Evolutionary conservation across 2,888 invertebrate species (phyloP), one percentile per base, ranked within the genome.

Genomic region (Leucophora obtusa): DNA sequence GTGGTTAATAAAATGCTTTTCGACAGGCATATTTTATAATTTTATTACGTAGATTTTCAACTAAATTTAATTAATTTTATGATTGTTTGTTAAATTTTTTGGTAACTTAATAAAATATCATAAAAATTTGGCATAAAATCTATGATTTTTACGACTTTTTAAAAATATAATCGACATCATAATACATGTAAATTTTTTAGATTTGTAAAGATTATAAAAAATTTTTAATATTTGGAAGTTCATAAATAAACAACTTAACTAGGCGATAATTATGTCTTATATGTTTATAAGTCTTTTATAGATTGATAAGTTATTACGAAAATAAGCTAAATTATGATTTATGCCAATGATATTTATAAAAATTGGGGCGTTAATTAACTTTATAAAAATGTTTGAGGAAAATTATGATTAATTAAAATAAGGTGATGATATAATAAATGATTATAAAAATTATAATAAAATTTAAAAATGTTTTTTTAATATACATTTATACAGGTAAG

Each of bases 31-130:
- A 15, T 62, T 47, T 62, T 11, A 17, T 24, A 24, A 10, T 62
- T 47, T 62, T 47, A 47, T 47, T 62, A 47, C 2, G 10, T n/a
- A 14, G 21, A 28, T 47, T 17, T 47, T 62, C 10, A 15, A 47
- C 10, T 50, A n/a, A 50, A 63, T 1, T 24, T 15, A 50, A 50
- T 63, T 33, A 63, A 50, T 51, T 63, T 63, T 28, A 63, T 43
- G 50, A 63, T 50, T 35, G n/a, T 63, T 63, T 63, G 9, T 14
- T 51, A 62, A 47, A 33, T 33, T 33, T 28, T 63, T 7, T 21
- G 24, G 60, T 14, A 50, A 28, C 47, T 50, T 50, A 24, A 62
- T 28, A 38, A 35, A 59, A 35, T 59, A 18, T 59, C 59, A 18
- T 43, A 60, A n/a, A 60, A 21, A 33, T 47, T 21, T 43, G 17